These are phyloP conservation scores for Cephus pulcher DNA, from an alignment of 2,888 invertebrate genomes.

Conservation along the genomic window DNA sequence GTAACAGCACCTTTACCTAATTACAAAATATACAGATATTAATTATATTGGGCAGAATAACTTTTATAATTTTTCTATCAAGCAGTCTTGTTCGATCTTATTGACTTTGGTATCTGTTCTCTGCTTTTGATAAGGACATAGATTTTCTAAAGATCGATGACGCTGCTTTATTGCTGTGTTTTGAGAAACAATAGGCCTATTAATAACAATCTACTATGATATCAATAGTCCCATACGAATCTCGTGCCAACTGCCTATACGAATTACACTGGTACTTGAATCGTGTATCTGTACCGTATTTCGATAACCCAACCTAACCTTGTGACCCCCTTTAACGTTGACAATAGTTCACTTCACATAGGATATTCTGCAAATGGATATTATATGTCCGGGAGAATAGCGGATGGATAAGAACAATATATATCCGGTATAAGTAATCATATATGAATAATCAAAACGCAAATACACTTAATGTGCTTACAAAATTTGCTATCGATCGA, in stretches of 20 bases:
- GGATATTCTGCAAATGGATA: background rate
- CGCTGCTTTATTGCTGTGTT: background rate
- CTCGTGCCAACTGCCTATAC: background rate
- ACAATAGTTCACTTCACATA: background rate
- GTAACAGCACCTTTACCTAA: background rate
- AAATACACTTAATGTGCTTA: background rate
- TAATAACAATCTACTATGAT: background rate
- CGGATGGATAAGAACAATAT: background rate
- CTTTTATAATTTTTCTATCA: background rate
- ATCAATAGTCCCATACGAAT: background rate
- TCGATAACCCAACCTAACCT: background rate
- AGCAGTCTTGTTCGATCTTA: background rate
- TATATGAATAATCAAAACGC: background rate
- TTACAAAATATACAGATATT: conserved; percentile 1
- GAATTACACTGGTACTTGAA: background rate
- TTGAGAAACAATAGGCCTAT: background rate
- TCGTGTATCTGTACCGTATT: background rate
- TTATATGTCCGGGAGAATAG: background rate
- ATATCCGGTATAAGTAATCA: background rate
- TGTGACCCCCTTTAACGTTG: background rate
- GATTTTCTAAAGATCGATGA: background rate
- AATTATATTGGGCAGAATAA: background rate
- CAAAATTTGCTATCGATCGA: background rate
- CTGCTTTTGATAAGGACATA: background rate
- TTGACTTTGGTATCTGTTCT: background rate